Evolutionary conservation across 2,797 vertebrate genomes (phyloP), one percentile per base, ranked within the genome.

Genomic region (Fratercula arctica): DNA sequence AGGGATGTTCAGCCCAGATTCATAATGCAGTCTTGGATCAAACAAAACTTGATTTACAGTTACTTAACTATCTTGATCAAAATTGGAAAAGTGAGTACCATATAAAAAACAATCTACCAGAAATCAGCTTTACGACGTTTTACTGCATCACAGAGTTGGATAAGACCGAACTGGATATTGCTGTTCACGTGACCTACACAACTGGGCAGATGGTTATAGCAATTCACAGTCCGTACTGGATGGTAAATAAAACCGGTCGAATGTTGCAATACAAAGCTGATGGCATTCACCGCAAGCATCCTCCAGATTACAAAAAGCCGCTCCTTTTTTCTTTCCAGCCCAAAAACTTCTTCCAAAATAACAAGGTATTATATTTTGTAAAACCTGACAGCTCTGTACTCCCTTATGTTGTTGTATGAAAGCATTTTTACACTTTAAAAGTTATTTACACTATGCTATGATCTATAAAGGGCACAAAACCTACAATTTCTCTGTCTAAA

Each of bases 251-350:
- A 97, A 99, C 99, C 0, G 98, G 98, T 50, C 98, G 99, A 80
- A 97, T 99, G 98, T 96, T 99, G 93, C 99, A 99, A 37, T 99
- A 99, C 97, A 99, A 99, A 97, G 99, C 99, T 8, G 99, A 99
- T 87, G 99, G 99, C 87, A 98, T 99, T 97, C 99, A 99, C 95
- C 98, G 99, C 93, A 99, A 99, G 93, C 99, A 99, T 97, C 98
- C 99, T 21, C 98, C 98, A 76, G 98, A 99, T 96, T 99, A 99
- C 64, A 98, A 99, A 95, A 99, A 98, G 97, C 99, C 99, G 0
- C 98, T 99, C 74, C 99, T 99, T 37, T 99, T 99, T 98, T 99
- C 99, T 90, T 99, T 99, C 97, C 99, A 99, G 75, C 99, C 99
- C 45, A 99, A 98, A 66, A 97, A 99, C 97, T 99, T 99, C 97